Conservation (phyloP, 2,113 vertebrate genomes). For the Barbus barbus region DNA sequence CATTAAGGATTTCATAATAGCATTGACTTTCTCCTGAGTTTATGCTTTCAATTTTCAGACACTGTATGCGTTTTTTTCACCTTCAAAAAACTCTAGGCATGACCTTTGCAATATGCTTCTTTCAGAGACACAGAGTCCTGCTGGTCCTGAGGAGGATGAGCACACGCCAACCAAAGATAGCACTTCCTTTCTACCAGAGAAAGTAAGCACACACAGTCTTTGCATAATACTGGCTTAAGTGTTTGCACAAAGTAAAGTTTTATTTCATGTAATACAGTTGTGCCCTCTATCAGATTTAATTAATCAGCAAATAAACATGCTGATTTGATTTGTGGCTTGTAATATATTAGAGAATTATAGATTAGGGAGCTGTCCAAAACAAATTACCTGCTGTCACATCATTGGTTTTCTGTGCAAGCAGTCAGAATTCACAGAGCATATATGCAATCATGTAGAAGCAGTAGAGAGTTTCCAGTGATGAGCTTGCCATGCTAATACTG, state of each 20-base stretch:
- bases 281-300: background rate
- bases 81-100: background rate
- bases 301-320: background rate
- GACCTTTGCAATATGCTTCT: constrained; percentile 41
- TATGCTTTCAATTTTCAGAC: background rate
- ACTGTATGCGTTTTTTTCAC: background rate
- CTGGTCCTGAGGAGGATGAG: constrained; percentile 71
- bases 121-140: constrained; percentile 69
- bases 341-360: background rate
- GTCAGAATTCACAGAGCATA: background rate
- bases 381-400: background rate
- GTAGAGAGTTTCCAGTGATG: constrained; percentile 55
- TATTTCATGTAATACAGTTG: background rate
- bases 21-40: background rate
- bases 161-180: constrained; percentile 68
- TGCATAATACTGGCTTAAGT: background rate
- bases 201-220: constrained; percentile 61
- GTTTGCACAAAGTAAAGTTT: background rate
- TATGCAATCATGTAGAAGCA: background rate
- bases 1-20: background rate
- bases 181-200: constrained; percentile 62
- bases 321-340: background rate
- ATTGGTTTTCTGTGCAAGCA: background rate
- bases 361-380: background rate
- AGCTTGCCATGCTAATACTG: constrained; percentile 67